phyloP scores from a whole-genome alignment of 2,797 vertebrate genomes.

The Meriones psammophilus region DNA sequence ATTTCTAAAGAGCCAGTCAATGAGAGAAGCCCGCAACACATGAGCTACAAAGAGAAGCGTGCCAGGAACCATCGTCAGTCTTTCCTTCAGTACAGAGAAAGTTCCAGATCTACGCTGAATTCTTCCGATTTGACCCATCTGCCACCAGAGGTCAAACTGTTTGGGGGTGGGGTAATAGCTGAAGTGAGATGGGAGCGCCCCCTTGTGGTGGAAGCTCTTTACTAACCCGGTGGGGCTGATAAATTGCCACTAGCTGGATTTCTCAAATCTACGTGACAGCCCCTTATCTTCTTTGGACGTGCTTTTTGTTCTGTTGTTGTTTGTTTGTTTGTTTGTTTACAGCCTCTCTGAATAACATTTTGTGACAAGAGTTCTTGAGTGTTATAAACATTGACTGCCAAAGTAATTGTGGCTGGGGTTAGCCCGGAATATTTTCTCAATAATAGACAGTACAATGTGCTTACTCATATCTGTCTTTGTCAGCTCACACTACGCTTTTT shows the following conservation, averaged over 20 bases:
- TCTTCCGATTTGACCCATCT: neutral
- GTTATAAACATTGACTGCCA: constrained; percentile 8
- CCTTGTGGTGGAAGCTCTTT: constrained; percentile 67
- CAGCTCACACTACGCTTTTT: constrained; percentile 19
- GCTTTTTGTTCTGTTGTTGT: too few relatives aligned
- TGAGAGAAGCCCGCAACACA: neutral
- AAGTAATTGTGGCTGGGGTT: neutral
- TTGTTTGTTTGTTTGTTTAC: neutral
- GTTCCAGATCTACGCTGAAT: neutral
- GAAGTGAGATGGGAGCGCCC: constrained; percentile 75
- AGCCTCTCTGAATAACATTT: constrained; percentile 31
- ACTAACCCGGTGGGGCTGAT: constrained; percentile 4
- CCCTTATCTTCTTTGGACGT: neutral
- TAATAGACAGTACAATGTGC: constrained; percentile 44
- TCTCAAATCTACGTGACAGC: neutral
- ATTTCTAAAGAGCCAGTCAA: constrained; percentile 4
- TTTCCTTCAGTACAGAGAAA: constrained; percentile 27
- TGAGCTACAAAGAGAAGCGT: neutral
- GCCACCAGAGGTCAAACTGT: neutral
- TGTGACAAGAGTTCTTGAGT: constrained; percentile 21
- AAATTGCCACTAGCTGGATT: neutral
- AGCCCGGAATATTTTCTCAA: constrained; percentile 60
- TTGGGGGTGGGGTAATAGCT: neutral
- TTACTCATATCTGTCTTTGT: constrained; percentile 44
- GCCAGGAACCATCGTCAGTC: neutral